Evolutionary conservation across 2,888 invertebrate species (phyloP).

Genomic region (Lypha dubia): DNA sequence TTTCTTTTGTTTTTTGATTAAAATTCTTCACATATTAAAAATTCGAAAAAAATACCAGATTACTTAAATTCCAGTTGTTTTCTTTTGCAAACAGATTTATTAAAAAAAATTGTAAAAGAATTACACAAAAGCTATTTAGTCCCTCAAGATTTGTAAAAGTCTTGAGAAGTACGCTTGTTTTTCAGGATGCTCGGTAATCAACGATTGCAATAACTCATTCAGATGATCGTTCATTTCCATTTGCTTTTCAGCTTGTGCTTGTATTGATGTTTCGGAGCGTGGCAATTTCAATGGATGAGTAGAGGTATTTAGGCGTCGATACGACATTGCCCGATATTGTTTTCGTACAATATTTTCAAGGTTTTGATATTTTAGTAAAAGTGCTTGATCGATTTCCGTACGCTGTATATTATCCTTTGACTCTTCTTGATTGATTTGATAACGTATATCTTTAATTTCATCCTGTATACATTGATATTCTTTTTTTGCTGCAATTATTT

Average conservation of each 20-base stretch:
- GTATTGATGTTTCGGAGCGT: constrained; percentile 83
- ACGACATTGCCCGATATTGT: constrained; percentile 88
- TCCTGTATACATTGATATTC: constrained; percentile 76
- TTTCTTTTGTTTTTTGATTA: no score
- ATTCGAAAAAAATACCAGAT: no score
- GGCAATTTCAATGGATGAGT: constrained; percentile 75
- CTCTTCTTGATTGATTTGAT: constrained; percentile 77
- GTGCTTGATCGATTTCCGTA: constrained; percentile 82
- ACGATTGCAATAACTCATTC: constrained; percentile 85
- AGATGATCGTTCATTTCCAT: constrained; percentile 86
- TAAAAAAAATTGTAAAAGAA: no score
- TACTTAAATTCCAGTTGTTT: no score
- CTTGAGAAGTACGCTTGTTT: constrained; percentile 83
- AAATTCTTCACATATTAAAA: no score
- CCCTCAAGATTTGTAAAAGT: constrained; percentile 77
- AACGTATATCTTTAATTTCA: constrained; percentile 76
- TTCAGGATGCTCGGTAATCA: constrained; percentile 87
- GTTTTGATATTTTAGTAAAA: constrained; percentile 81
- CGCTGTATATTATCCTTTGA: constrained; percentile 77
- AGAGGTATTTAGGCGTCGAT: constrained; percentile 84
- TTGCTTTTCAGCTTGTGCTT: constrained; percentile 86
- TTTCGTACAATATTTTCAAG: constrained; percentile 87
- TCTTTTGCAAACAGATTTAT: no score
- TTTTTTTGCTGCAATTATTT: constrained; percentile 75
- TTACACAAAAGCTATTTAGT: constrained; percentile 30